These are phyloP conservation scores for Ceraclea dissimilis DNA, from an alignment of 2,888 invertebrate genomes.

Conservation along the genomic window DNA sequence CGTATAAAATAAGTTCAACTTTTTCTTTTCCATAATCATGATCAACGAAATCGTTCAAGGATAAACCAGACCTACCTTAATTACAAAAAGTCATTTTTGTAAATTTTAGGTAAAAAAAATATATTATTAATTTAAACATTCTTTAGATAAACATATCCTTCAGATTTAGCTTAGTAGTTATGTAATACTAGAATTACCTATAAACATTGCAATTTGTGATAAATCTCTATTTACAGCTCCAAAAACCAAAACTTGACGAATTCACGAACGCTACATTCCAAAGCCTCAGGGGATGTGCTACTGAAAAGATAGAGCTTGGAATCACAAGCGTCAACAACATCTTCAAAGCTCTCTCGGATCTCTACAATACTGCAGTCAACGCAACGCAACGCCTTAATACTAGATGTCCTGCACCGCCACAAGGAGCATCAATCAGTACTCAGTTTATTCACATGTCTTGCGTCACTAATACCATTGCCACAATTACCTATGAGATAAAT, in stretches of 20 bases:
- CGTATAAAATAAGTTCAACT: too few relatives aligned
- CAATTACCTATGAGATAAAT: neutral
- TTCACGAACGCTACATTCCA: neutral
- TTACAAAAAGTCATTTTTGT: too few relatives aligned
- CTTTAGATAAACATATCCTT: too few relatives aligned
- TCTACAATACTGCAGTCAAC: neutral
- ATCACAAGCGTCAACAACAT: neutral
- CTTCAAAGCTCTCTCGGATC: neutral
- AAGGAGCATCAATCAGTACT: neutral
- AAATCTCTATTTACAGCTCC: neutral
- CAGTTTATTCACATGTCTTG: neutral
- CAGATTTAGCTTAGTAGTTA: too few relatives aligned
- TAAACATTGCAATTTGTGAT: too few relatives aligned
- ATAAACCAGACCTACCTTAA: too few relatives aligned
- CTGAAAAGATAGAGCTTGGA: neutral
- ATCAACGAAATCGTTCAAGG: too few relatives aligned
- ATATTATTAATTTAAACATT: too few relatives aligned
- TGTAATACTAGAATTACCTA: too few relatives aligned
- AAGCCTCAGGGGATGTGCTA: neutral
- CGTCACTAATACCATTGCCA: neutral
- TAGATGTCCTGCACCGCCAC: neutral
- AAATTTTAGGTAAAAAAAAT: too few relatives aligned
- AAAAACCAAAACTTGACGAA: neutral
- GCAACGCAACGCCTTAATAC: neutral
- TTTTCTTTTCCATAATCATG: too few relatives aligned